Evolutionary conservation across 1,140 invertebrate species (phyloP).

Genomic region (Sarcophaga peregrina): DNA sequence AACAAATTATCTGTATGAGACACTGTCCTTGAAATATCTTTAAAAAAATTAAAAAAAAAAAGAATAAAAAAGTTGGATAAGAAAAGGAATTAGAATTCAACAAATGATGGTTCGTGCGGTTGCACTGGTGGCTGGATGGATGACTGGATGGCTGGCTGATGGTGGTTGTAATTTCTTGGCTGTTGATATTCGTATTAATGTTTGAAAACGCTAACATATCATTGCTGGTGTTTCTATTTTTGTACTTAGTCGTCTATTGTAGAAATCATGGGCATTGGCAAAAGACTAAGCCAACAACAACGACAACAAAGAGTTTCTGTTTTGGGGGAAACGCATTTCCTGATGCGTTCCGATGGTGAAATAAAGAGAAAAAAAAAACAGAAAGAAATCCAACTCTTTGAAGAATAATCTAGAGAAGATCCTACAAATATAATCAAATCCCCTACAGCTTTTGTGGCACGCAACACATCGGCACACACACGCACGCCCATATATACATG

Average conservation of each 20-base stretch:
- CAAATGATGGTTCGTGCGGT: slow-evolving; percentile 22
- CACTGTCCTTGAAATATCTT: no score
- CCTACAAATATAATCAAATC: slow-evolving; percentile 1
- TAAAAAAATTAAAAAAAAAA: no score
- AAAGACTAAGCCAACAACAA: neutral
- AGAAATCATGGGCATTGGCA: slow-evolving; percentile 26
- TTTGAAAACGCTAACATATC: neutral
- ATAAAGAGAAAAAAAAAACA: neutral
- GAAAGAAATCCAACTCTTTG: neutral
- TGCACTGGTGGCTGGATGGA: neutral
- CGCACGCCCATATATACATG: neutral
- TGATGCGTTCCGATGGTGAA: neutral
- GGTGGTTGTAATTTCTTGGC: neutral
- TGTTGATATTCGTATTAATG: neutral
- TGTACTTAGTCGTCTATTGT: neutral
- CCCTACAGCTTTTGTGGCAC: slow-evolving; percentile 13
- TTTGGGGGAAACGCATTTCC: slow-evolving; percentile 41
- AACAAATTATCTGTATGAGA: no score
- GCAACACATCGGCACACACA: neutral
- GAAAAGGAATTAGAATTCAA: slow-evolving; percentile 6
- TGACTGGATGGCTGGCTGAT: no score
- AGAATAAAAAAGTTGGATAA: neutral
- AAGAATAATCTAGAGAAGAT: neutral
- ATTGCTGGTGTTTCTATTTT: slow-evolving; percentile 35
- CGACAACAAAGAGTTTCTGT: neutral